These are phyloP conservation scores for Spheniscus humboldti DNA, from an alignment of 2,797 vertebrate genomes.

Conservation along the genomic window DNA sequence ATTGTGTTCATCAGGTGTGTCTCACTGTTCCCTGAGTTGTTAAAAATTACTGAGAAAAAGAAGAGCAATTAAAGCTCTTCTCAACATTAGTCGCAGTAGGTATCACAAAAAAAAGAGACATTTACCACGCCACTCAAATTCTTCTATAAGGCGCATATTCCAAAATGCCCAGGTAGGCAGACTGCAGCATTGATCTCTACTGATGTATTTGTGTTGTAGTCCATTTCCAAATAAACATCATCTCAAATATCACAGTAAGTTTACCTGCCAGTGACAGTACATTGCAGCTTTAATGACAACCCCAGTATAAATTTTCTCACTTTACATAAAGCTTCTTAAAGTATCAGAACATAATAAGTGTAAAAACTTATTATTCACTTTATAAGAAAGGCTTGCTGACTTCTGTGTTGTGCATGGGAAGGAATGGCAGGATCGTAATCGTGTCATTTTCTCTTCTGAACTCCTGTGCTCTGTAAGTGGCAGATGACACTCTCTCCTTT, in stretches of 20 bases:
- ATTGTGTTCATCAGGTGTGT: background rate
- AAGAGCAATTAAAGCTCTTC: background rate
- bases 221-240: background rate
- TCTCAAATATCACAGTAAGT: background rate
- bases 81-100: background rate
- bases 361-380: background rate
- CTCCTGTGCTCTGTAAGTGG: constrained; percentile 6
- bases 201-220: background rate
- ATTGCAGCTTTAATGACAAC: background rate
- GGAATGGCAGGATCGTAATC: background rate
- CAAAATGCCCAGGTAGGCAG: background rate
- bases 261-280: background rate
- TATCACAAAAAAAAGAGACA: background rate
- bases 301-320: background rate
- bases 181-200: background rate
- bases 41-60: background rate
- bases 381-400: background rate
- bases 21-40: background rate
- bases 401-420: background rate
- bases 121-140: background rate
- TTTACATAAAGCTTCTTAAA: background rate
- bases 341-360: background rate
- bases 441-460: constrained; percentile 24
- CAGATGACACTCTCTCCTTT: constrained; percentile 34
- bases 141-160: background rate